phyloP scores from a whole-genome alignment of 2,888 invertebrate genomes.

The Cyclophora punctaria region DNA sequence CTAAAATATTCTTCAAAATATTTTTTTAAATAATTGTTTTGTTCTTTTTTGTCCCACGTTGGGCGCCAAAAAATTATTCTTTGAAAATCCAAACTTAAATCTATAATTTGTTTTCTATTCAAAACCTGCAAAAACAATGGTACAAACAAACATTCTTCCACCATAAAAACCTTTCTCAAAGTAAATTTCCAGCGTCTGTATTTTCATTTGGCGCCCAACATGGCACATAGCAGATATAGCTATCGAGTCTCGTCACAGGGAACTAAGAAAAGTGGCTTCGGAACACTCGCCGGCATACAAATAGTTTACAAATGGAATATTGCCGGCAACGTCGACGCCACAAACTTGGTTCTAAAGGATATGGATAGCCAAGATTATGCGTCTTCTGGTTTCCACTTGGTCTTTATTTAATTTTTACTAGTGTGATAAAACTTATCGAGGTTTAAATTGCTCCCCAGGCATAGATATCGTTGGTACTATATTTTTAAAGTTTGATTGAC shows the following conservation, averaged over 20 bases:
- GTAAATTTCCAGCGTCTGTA: background rate
- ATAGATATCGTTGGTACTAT: too few species aligned
- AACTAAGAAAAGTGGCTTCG: constrained; percentile 69
- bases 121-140: constrained; percentile 1
- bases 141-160: too few species aligned
- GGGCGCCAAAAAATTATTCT: too few species aligned
- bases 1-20: too few species aligned
- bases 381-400: background rate
- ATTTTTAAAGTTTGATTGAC: too few species aligned
- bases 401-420: too few species aligned
- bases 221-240: constrained; percentile 21
- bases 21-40: too few species aligned
- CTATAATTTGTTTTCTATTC: background rate
- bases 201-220: constrained; percentile 6
- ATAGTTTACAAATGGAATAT: constrained; percentile 71
- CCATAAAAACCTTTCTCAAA: too few species aligned
- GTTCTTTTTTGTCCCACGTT: too few species aligned
- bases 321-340: constrained; percentile 5
- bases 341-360: constrained; percentile 5
- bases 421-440: too few species aligned
- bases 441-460: too few species aligned
- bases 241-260: constrained; percentile 50
- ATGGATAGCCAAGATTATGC: constrained; percentile 2
- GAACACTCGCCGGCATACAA: constrained; percentile 70
- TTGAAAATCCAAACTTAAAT: background rate